These are phyloP conservation scores for Drosophila setosimentum DNA, from an alignment of 2,888 invertebrate species.

Conservation along the genomic window DNA sequence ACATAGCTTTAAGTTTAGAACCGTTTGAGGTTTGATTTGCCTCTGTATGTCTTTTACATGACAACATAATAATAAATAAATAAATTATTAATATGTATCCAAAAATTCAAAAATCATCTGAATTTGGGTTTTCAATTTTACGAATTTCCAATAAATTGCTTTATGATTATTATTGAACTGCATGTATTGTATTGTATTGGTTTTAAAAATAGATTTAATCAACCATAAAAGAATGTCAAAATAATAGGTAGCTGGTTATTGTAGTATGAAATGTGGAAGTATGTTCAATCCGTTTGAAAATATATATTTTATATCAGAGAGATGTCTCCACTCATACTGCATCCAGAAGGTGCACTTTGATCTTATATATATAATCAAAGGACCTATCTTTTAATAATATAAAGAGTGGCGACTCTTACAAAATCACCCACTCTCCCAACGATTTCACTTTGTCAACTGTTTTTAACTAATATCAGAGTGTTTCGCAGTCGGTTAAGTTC, in stretches of 20 bases:
- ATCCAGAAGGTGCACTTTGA: not conserved
- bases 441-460: not conserved
- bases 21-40: not conserved
- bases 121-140: not conserved
- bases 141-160: not conserved
- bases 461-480: not conserved
- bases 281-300: too few relatives aligned
- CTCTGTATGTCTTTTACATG: too few relatives aligned
- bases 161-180: not conserved
- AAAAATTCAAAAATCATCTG: not conserved
- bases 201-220: not conserved
- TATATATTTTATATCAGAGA: not conserved
- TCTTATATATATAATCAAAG: not conserved
- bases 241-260: too few relatives aligned
- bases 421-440: fast-evolving
- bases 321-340: not conserved
- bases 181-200: not conserved
- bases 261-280: too few relatives aligned
- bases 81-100: too few relatives aligned
- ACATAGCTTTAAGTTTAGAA: not conserved
- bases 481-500: not conserved
- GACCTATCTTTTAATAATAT: too few relatives aligned
- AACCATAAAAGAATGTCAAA: not conserved
- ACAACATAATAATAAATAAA: too few relatives aligned
- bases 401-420: too few relatives aligned